Percentiles rank a stretch among this genome's conserved stretches.
Conservation (phyloP, 2,888 invertebrate species). For the Choristoneura rosaceana region DNA sequence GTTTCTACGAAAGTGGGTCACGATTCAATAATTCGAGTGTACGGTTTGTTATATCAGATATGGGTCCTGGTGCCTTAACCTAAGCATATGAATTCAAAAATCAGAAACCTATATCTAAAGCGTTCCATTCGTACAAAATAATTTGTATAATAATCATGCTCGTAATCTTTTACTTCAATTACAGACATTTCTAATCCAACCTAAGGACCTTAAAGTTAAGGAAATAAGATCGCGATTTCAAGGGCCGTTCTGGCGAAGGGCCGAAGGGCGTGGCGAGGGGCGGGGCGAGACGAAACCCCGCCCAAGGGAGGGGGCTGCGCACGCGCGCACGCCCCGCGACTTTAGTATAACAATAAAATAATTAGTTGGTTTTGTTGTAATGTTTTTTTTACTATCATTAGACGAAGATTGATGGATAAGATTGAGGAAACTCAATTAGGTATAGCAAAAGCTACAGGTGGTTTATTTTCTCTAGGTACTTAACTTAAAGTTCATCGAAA, state of each 20-base stretch:
- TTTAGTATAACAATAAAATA: constrained; percentile 30
- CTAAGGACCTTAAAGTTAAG: constrained; percentile 3
- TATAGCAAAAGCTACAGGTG: no score
- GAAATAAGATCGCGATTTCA: constrained; percentile 34
- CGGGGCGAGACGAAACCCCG: constrained; percentile 57
- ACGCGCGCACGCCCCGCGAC: constrained; percentile 63
- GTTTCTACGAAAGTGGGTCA: no score
- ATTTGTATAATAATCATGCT: not conserved
- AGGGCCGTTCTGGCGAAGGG: constrained; percentile 46
- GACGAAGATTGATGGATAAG: not conserved
- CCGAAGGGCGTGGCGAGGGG: constrained; percentile 57
- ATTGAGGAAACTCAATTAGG: no score
- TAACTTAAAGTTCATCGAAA: no score
- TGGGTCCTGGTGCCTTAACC: no score
- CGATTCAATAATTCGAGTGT: no score
- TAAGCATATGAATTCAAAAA: no score
- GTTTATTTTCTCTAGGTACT: no score
- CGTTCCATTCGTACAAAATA: no score
- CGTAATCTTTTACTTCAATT: not conserved
- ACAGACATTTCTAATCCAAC: constrained; percentile 9
- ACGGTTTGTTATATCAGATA: no score
- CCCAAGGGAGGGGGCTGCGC: constrained; percentile 63
- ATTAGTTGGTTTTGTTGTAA: constrained; percentile 8
- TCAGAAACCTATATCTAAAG: no score
- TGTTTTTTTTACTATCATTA: not conserved